These are phyloP conservation scores for Phalacrocorax aristotelis DNA, from an alignment of 2,113 vertebrate species.

Conservation along the genomic window DNA sequence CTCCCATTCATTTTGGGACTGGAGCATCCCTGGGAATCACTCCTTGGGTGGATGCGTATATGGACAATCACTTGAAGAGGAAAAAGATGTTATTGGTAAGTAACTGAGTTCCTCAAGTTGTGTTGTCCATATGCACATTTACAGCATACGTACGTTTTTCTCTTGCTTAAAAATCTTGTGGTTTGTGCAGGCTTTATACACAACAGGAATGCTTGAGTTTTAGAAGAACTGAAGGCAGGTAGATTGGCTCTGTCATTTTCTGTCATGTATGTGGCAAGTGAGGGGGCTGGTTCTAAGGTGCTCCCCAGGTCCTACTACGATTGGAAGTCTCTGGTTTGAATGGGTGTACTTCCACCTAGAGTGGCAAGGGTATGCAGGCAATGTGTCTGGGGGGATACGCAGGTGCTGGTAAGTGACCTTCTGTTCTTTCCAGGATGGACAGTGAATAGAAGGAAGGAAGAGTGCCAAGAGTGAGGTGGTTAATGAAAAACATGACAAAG, in stretches of 20 bases:
- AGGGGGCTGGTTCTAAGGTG: not conserved
- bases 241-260: not conserved
- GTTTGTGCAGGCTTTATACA: not conserved
- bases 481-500: not conserved
- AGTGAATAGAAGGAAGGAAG: not conserved
- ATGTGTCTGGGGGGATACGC: not conserved
- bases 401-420: not conserved
- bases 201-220: not conserved
- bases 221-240: not conserved
- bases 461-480: not conserved
- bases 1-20: not conserved
- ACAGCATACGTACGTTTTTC: not conserved
- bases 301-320: not conserved
- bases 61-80: not conserved
- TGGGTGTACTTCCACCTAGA: not conserved
- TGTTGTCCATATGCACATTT: not conserved
- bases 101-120: not conserved
- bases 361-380: too few relatives aligned
- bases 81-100: not conserved
- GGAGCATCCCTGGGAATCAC: not conserved
- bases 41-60: not conserved
- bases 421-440: not conserved
- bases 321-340: not conserved
- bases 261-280: not conserved
- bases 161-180: not conserved